Evolutionary conservation across 2,888 invertebrate genomes (phyloP).

Genomic region (Hirtodrosophila histrioides): DNA sequence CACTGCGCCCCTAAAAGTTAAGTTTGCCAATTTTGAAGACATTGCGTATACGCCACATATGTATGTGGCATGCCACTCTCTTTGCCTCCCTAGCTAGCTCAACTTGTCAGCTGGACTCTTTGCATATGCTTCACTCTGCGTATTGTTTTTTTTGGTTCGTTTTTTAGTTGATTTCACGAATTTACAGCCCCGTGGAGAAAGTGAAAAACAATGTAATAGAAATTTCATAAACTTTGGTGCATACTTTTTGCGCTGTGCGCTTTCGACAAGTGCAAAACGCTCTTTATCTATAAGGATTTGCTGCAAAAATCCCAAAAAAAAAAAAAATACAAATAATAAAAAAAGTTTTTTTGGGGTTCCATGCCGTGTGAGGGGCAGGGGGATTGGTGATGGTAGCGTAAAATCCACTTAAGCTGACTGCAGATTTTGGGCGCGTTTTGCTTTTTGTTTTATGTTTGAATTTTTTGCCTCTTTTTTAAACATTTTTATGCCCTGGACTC

Average conservation of each 20-base stretch:
- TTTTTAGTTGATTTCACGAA: constrained; percentile 54
- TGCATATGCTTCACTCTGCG: constrained; percentile 47
- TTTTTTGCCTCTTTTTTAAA: constrained; percentile 19
- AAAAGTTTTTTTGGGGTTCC: constrained; percentile 45
- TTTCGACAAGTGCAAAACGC: constrained; percentile 68
- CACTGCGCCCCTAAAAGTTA: constrained; percentile 40
- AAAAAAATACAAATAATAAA: no score
- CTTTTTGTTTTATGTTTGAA: constrained; percentile 51
- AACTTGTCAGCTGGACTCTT: constrained; percentile 57
- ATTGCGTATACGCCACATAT: constrained; percentile 51
- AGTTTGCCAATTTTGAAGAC: constrained; percentile 42
- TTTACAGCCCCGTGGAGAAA: constrained; percentile 57
- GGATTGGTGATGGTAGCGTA: constrained; percentile 42
- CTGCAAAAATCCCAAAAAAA: constrained; percentile 30
- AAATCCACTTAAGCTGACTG: constrained; percentile 70
- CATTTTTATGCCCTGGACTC: constrained; percentile 48
- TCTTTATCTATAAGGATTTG: constrained; percentile 68
- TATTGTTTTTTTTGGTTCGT: background rate
- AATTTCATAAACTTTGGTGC: constrained; percentile 66
- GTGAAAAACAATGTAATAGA: constrained; percentile 74
- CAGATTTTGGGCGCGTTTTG: constrained; percentile 61
- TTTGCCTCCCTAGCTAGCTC: constrained; percentile 25
- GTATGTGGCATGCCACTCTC: constrained; percentile 14
- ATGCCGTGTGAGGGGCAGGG: constrained; percentile 31
- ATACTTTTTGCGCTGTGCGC: constrained; percentile 40